Percentiles rank a stretch among this genome's conserved stretches.
Evolutionary conservation across 2,797 vertebrate genomes (phyloP).

Genomic region (Pangasius mekongensis): DNA sequence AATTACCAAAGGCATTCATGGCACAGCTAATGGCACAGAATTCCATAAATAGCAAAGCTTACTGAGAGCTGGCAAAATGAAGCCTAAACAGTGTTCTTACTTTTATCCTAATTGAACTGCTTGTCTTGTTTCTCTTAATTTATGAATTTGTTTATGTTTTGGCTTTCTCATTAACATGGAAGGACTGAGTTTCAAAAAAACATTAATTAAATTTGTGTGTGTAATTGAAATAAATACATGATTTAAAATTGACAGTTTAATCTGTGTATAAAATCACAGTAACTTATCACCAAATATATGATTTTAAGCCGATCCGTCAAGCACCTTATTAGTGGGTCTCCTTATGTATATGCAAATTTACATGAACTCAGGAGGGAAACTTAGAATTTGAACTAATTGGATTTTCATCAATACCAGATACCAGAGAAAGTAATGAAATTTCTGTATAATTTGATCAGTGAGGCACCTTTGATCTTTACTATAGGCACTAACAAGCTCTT

Average conservation of each 20-base stretch:
- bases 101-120: not conserved
- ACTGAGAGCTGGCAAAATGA: not conserved
- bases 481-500: not conserved
- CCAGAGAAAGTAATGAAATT: not conserved
- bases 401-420: not conserved
- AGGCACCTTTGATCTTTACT: not conserved
- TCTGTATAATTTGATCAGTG: not conserved
- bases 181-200: not conserved
- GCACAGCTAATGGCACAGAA: not conserved
- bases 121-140: not conserved
- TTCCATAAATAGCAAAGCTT: not conserved
- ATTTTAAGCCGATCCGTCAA: not conserved
- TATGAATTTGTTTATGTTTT: not conserved
- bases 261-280: not conserved
- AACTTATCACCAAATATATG: not conserved
- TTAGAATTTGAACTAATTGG: not conserved
- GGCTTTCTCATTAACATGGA: not conserved
- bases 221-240: not conserved
- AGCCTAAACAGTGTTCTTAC: not conserved
- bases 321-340: not conserved
- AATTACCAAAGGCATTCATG: not conserved
- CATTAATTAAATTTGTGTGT: not conserved
- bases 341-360: not conserved
- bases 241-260: not conserved
- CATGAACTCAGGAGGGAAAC: not conserved